Conservation (phyloP, 2,113 vertebrate species). For the Galemys pyrenaicus region DNA sequence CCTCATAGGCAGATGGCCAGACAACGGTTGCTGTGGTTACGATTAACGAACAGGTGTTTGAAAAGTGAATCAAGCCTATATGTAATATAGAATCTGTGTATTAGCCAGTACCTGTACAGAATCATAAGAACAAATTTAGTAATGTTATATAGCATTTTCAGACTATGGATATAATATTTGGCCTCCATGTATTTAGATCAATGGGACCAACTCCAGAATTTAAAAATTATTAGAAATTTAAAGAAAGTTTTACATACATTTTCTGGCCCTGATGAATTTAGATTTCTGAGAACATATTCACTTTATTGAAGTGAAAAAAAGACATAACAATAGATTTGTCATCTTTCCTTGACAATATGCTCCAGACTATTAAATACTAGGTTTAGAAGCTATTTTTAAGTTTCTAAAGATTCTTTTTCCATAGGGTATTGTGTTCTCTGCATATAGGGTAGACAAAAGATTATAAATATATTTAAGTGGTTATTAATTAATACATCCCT, state of each 20-base stretch:
- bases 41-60: constrained; percentile 48
- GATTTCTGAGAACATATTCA: background rate
- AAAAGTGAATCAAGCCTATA: constrained; percentile 44
- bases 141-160: background rate
- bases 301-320: background rate
- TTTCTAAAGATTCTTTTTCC: background rate
- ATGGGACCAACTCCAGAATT: background rate
- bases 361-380: constrained; percentile 5
- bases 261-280: background rate
- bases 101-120: background rate
- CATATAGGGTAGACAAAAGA: background rate
- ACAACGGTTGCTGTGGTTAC: constrained; percentile 53
- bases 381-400: constrained; percentile 31
- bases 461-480: background rate
- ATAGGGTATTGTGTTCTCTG: background rate
- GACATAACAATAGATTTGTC: background rate
- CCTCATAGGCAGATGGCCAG: constrained; percentile 20
- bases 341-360: constrained; percentile 13
- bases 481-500: background rate
- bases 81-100: background rate
- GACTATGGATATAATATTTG: background rate
- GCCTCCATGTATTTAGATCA: background rate
- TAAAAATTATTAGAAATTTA: background rate
- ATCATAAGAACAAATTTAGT: background rate
- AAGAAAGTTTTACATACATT: constrained; percentile 7